phyloP scores from a whole-genome alignment of 2,113 vertebrate genomes.

The Cichladusa arquata region DNA sequence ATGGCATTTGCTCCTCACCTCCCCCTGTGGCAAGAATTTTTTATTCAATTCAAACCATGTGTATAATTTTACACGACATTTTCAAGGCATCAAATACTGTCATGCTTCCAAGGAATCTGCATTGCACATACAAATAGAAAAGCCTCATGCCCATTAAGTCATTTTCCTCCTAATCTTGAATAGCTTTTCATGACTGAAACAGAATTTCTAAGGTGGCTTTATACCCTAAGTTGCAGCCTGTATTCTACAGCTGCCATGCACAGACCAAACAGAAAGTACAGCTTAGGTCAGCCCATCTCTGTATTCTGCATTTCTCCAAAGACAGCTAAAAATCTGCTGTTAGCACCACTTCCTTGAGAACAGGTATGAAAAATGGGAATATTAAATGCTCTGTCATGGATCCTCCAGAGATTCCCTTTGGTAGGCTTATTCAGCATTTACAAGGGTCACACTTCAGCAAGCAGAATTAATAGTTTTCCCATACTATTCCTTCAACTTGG shows the following conservation, averaged over 20 bases:
- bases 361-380: background rate
- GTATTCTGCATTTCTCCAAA: background rate
- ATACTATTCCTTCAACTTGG: background rate
- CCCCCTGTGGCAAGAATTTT: background rate
- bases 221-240: background rate
- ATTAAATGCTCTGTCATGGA: background rate
- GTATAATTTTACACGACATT: background rate
- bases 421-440: background rate
- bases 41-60: background rate
- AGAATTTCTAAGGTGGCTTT: background rate
- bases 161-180: background rate
- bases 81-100: background rate
- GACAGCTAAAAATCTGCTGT: background rate
- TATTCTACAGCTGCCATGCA: background rate
- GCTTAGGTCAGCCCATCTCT: background rate
- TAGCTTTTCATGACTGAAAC: background rate
- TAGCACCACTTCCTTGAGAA: background rate
- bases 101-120: background rate
- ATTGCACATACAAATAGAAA: conserved; percentile 36
- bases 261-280: background rate
- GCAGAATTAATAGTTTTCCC: background rate
- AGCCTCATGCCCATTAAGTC: conserved; percentile 1
- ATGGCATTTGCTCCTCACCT: background rate
- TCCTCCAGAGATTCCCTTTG: background rate
- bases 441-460: background rate